phyloP scores from a whole-genome alignment of 2,113 vertebrate species.

The Illadopsis cleaveri region DNA sequence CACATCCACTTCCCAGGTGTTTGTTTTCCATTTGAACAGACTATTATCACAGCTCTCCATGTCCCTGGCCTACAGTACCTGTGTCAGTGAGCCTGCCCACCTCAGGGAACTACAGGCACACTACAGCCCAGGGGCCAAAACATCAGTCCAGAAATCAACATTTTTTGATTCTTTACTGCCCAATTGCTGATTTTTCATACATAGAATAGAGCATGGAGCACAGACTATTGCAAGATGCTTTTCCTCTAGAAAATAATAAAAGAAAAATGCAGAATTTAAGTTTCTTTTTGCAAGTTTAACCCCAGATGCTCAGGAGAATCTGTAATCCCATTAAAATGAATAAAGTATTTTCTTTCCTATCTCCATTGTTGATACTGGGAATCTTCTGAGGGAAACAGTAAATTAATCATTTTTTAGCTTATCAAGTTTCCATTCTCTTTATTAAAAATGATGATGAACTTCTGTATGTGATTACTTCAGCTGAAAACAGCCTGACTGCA shows the following conservation, averaged over 20 bases:
- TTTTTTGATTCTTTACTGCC: background rate
- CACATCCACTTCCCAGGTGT: background rate
- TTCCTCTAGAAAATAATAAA: background rate
- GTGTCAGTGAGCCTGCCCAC: background rate
- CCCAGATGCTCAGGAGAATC: background rate
- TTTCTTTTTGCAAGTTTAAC: background rate
- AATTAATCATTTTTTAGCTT: background rate
- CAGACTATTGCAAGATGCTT: background rate
- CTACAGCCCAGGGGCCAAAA: background rate
- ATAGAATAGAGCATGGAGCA: background rate
- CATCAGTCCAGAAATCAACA: background rate
- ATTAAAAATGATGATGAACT: constrained; percentile 6
- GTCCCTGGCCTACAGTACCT: too few species aligned
- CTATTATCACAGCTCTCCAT: accelerated
- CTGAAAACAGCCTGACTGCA: background rate
- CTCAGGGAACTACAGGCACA: background rate
- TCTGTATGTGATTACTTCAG: background rate
- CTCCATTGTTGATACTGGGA: background rate
- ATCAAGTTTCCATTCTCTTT: background rate
- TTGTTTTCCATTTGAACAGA: background rate
- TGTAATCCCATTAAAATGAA: background rate
- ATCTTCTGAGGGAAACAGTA: background rate
- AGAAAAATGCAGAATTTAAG: background rate
- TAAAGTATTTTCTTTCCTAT: background rate
- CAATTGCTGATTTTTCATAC: background rate